Evolutionary conservation across 1,140 invertebrate species (phyloP).

Genomic region (Sycophila sp.): DNA sequence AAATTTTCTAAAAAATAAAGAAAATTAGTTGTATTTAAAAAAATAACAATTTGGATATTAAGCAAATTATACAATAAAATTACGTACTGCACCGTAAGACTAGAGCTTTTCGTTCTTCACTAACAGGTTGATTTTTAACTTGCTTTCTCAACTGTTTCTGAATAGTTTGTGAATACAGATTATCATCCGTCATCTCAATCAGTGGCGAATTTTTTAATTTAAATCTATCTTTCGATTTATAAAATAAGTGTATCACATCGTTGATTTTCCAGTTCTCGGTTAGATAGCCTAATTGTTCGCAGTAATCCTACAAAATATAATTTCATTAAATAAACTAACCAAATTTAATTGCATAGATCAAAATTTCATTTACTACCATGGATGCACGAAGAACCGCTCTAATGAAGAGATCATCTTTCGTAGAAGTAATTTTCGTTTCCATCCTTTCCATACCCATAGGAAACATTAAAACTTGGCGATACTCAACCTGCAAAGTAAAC

Average conservation of each 20-base stretch:
- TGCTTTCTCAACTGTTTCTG: constrained; percentile 30
- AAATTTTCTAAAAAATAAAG: constrained; percentile 12
- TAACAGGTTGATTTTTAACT: constrained; percentile 21
- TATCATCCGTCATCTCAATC: neutral
- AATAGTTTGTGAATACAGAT: constrained; percentile 35
- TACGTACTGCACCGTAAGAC: constrained; percentile 19
- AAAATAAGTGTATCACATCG: constrained; percentile 41
- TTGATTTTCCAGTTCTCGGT: constrained; percentile 50
- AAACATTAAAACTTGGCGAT: constrained; percentile 26
- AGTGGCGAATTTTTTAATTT: constrained; percentile 1
- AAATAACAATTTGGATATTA: too few relatives aligned
- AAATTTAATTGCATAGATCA: neutral
- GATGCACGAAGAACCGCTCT: constrained; percentile 50
- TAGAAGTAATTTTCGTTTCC: constrained; percentile 28
- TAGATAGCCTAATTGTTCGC: constrained; percentile 43
- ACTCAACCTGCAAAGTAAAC: constrained; percentile 18
- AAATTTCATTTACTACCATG: constrained; percentile 37
- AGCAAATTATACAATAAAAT: neutral
- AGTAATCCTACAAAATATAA: constrained; percentile 50
- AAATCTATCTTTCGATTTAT: constrained; percentile 16
- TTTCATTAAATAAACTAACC: too few relatives aligned
- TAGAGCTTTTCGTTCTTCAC: constrained; percentile 11
- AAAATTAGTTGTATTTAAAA: neutral
- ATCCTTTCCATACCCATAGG: constrained; percentile 34
- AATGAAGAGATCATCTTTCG: constrained; percentile 25